Base-by-base conservation (phyloP, 2,888 invertebrate species). In the Gastracanthus pulcherrimus region DNA sequence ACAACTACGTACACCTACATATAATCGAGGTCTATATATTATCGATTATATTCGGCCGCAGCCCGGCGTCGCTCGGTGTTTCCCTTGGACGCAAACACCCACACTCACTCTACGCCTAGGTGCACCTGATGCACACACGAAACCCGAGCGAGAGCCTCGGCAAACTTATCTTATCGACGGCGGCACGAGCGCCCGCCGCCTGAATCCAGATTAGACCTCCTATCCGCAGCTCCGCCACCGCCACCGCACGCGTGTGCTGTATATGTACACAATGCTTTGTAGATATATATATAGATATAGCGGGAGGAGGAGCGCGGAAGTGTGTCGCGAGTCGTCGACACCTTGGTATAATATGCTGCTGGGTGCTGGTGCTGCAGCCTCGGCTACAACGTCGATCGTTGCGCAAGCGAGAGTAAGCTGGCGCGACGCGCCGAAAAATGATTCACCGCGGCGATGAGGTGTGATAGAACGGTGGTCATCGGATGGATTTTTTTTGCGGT, bases 161-260 rank as follows among this genome's bases (percentile, higher is more conserved):
- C 58, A 58, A 58, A 67, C 51, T 75, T 66, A 75, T 75, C 75
- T 75, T 75, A 75, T 75, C 75, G 36, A 16, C 34, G 70, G 23
- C 13, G 55, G 70, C 55, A 38, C 70, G 36, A 64, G 64, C 36
- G n/a, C n/a, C n/a, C n/a, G n/a, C 60, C 55, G 13, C 23, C 6
- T 29, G 71, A 38, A 58, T 58, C 38, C 58, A 71, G 71, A 71
- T 71, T 71, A 71, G 58, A 55, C 26, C n/a, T n/a, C n/a, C n/a
- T n/a, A n/a, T n/a, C n/a, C n/a, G n/a, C n/a, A n/a, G n/a, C n/a
- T n/a, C n/a, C n/a, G n/a, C n/a, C n/a, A n/a, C n/a, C n/a, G n/a
- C n/a, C n/a, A n/a, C 38, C 6, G 2, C 55, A 11, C 70, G 11
- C 51, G 19, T 13, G 11, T 36, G 23, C 0, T 1, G 26, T 55